Base-by-base conservation (phyloP, 2,888 invertebrate species). In the Latheticus oryzae region DNA sequence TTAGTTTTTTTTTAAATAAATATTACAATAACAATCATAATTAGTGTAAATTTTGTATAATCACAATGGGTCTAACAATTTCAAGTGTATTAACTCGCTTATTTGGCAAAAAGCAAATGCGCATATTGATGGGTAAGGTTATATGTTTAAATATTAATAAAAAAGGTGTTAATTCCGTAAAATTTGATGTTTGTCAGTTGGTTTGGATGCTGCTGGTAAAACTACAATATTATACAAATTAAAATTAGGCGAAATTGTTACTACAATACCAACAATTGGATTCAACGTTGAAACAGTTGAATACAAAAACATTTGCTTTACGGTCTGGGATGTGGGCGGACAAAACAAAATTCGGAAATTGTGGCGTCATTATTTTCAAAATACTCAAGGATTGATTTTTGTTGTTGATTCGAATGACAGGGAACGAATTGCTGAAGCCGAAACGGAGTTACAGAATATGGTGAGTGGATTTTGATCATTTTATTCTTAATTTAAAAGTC, bases 211-310 rank as follows among this genome's bases (percentile, higher is more conserved):
- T 67, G 97, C 97, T 68, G 97, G 97, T 60, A 97, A 97, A 84
- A 97, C 97, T 0, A 97, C 96, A 23, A 93, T 93, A 79, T 83
- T 97, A 66, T 97, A 97, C 80, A 97, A 96, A 81, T 80, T 97
- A 71, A 97, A 97, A 80, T 83, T 97, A 57, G 95, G 95, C 54
- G 96, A 97, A 82, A 93, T 97, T 65, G 95, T 97, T 5, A 95
- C 96, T 13, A 97, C 97, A 33, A 97, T 97, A 79, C 97, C 97
- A 30, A 97, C 97, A 0, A 96, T 97, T 65, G 96, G 97, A 5
- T 97, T 97, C 79, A 97, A 97, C 77, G 97, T 97, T 26, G 97
- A 97, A 78, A 97, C 96, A 1, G 96, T 97, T 2, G 97, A 97
- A 77, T 97, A 97, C 82, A 96, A 95, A 83, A 97, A 97, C 81